Base-by-base conservation (phyloP, 1,140 invertebrate genomes). In the Portunus trituberculatus region DNA sequence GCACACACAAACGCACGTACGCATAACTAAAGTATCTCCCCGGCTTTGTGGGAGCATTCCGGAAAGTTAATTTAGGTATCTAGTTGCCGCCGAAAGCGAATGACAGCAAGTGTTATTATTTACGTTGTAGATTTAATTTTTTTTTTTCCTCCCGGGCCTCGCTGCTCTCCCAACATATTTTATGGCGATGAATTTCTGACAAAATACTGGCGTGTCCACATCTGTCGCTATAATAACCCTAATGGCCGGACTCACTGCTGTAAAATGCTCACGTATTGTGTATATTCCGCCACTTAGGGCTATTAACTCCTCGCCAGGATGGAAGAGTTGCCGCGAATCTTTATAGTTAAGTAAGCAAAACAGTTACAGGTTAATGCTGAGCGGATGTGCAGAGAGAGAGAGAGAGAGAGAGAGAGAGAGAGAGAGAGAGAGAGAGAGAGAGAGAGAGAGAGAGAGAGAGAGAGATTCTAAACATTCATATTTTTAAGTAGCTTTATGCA, bases 211-310 rank as follows among this genome's bases (percentile, higher is more conserved):
- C 67, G 67, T n/a, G 67, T 76, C 67, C 67, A 76, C 67, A 76
- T 76, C 67, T 76, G 25, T 76, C 67, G 67, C 67, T 76, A 76
- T 76, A 76, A 76, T 76, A 76, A 76, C 67, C 67, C 20, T 76
- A 76, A 76, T 76, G 67, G 67, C 67, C 20, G 67, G 20, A n/a
- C 67, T 12, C 67, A n/a, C 4, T n/a, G 20, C 67, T 76, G 67
- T 76, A 76, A 76, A 76, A 76, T 76, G 67, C 67, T 76, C 67
- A n/a, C 67, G 67, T 76, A 76, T 76, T 76, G 67, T 76, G 67
- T 76, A 8, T 76, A 76, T 76, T 76, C 67, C 67, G 67, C 67
- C 67, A 76, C 67, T 76, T 76, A 76, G 20, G 67, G 67, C 67
- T 76, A 76, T 76, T 76, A 76, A 7, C n/a, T 76, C 67, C 67